These are phyloP conservation scores for Zoanthus gigantus DNA, from an alignment of 92 coral and sea anemone species.

Conservation along the genomic window DNA sequence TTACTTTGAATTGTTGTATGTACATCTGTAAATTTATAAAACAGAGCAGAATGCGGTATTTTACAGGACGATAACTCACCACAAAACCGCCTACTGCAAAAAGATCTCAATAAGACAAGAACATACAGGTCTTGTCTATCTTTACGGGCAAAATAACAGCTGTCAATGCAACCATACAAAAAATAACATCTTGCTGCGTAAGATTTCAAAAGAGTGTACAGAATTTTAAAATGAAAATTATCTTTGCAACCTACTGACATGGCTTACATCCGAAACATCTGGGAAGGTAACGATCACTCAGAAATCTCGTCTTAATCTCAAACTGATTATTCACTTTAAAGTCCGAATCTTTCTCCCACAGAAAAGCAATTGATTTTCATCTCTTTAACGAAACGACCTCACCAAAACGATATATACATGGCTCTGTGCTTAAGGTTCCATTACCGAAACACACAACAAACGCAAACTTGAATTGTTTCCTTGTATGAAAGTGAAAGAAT, in stretches of 20 bases:
- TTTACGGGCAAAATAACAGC: conserved; percentile 12
- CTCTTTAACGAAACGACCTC: conserved; percentile 9
- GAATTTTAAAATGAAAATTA: background rate
- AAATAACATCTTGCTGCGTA: conserved; percentile 19
- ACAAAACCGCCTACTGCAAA: conserved; percentile 10
- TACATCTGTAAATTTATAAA: background rate
- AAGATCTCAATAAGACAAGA: conserved; percentile 4
- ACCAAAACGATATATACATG: background rate
- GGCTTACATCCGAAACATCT: conserved; percentile 34
- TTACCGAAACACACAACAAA: background rate
- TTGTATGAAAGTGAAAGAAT: background rate
- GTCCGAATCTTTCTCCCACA: background rate
- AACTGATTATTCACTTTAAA: conserved; percentile 1
- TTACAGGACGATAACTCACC: conserved; percentile 4
- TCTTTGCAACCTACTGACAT: conserved; percentile 10
- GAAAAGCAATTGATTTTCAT: background rate
- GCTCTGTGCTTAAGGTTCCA: background rate
- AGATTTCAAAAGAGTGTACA: conserved; percentile 7
- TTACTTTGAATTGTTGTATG: background rate
- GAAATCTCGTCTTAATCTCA: conserved; percentile 16
- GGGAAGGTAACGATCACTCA: conserved; percentile 5
- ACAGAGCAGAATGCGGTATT: background rate
- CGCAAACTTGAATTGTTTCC: too few relatives aligned
- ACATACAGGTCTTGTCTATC: background rate
- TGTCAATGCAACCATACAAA: background rate